Percentiles rank a stretch among this genome's conserved stretches.
Evolutionary conservation across 2,113 vertebrate species (phyloP).

Genomic region (Asarcornis scutulata): DNA sequence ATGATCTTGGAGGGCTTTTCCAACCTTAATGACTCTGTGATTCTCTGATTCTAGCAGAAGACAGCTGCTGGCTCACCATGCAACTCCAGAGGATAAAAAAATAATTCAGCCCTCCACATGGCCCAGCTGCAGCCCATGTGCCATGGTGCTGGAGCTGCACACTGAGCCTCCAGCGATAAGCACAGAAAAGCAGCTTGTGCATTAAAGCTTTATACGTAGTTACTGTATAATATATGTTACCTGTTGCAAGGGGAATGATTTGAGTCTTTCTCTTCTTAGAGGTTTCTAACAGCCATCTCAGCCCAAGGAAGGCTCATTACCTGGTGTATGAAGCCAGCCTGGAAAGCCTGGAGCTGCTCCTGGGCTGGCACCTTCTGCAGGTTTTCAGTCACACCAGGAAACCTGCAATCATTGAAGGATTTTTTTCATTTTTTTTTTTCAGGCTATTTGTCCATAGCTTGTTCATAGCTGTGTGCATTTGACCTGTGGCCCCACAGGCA

Average conservation of each 20-base stretch:
- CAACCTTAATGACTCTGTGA: no score
- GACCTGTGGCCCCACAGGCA: background rate
- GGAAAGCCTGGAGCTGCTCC: background rate
- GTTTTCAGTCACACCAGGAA: background rate
- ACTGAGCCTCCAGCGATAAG: background rate
- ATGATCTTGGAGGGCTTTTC: no score
- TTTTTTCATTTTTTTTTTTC: background rate
- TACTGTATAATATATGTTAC: background rate
- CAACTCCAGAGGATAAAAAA: background rate
- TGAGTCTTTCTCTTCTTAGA: background rate
- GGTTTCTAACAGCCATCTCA: background rate
- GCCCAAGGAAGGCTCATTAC: background rate
- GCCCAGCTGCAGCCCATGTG: fast-evolving
- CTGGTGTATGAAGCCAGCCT: background rate
- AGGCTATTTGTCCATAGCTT: background rate
- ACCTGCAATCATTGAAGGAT: background rate
- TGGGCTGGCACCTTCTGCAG: background rate
- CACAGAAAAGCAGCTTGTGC: background rate
- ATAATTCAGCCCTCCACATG: background rate
- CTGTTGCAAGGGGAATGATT: background rate
- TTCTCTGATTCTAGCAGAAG: background rate
- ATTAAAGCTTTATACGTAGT: background rate
- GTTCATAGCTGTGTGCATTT: background rate
- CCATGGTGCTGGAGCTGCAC: background rate
- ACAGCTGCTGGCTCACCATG: fast-evolving